phyloP scores from a whole-genome alignment of 2,113 vertebrate genomes.

The Ailurus styani region DNA sequence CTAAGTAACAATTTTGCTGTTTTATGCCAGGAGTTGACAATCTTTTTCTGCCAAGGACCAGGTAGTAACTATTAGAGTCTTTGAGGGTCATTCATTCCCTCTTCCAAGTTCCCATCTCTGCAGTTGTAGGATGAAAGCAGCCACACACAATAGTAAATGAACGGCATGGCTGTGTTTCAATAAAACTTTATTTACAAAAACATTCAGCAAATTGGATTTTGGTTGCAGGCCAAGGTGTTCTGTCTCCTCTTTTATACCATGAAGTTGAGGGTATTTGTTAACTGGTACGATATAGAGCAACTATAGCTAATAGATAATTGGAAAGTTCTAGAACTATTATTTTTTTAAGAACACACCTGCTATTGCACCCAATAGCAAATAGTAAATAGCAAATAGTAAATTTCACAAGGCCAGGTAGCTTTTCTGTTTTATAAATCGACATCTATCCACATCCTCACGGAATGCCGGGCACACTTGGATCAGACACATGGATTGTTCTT shows the following conservation, averaged over 20 bases:
- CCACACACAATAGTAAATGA: too few relatives aligned
- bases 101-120: not conserved
- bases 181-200: not conserved
- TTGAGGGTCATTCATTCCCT: not conserved
- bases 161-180: not conserved
- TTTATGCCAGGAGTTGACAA: not conserved
- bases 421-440: not conserved
- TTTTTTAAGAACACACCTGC: not conserved
- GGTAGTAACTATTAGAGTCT: not conserved
- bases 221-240: not conserved
- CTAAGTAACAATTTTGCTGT: not conserved
- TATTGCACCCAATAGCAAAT: too few relatives aligned
- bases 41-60: too few relatives aligned
- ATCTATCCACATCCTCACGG: rapidly evolving
- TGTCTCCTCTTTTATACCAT: not conserved
- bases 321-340: not conserved
- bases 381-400: too few relatives aligned
- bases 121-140: not conserved
- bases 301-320: not conserved
- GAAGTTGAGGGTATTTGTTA: not conserved
- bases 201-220: not conserved
- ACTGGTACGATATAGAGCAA: not conserved
- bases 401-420: not conserved
- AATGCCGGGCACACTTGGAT: too few relatives aligned
- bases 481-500: not conserved